Base-by-base conservation (phyloP, 2,888 invertebrate species). In the Lapara coniferarum region DNA sequence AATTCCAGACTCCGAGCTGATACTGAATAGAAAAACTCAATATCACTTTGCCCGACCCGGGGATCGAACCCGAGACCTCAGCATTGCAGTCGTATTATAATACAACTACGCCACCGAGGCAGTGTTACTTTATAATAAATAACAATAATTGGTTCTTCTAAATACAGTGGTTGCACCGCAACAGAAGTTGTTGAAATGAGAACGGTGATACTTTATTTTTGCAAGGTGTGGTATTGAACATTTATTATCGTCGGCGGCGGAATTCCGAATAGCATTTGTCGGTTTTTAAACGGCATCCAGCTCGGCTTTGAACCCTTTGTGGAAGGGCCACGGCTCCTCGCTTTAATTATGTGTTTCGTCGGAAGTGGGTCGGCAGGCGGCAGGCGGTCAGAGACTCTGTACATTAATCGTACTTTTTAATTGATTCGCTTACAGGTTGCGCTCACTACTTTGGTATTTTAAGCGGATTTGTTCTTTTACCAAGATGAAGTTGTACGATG, bases 301-400 rank as follows among this genome's bases (percentile, higher is more conserved):
- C 66, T 66, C 66, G 73, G 78, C 80, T 81, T 81, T 81, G 78
- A 81, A 73, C 76, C 78, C 80, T 80, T 81, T 82, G 84, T 80
- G 75, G 73, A 69, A 72, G 76, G 78, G 80, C 78, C 78, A 75
- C 75, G 82, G 83, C 85, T 87, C 86, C 83, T 84, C 84, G 84
- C 83, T 88, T 85, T 87, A 89, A 87, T 87, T 87, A 87, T 85
- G 87, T 81, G 83, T 82, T 81, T 75, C 74, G 75, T 77, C 70
- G 76, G 74, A 82, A 79, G 77, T 83, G 79, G 84, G 78, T 74
- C 81, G 79, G 30, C 57, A 25, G 56, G 53, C n/a, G 13, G 49
- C 13, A 57, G 14, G 37, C 73, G 67, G 68, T 51, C 71, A 71
- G 73, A 71, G 71, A 72, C 67, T 75, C 14, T 30, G 37, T 16